Percentiles rank a stretch among this genome's conserved stretches.
Conservation (phyloP, 2,888 invertebrate genomes). For the Parnassius mnemosyne region DNA sequence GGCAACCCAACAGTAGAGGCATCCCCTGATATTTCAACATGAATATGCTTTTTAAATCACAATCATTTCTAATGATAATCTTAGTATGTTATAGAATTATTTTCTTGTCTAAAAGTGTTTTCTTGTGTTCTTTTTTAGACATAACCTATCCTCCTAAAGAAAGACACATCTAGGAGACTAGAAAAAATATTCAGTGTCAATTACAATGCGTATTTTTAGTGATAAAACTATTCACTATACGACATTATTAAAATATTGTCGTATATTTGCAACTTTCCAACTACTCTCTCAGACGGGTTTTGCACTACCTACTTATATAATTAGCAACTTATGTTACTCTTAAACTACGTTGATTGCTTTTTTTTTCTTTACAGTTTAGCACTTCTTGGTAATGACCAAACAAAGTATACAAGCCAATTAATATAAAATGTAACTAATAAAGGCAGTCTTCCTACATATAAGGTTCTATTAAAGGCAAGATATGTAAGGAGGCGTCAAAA, state of each 20-base stretch:
- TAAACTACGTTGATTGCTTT: slow-evolving; percentile 41
- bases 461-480: slow-evolving; percentile 25
- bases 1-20: slow-evolving; percentile 54
- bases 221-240: slow-evolving; percentile 19
- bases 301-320: not conserved
- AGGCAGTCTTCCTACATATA: slow-evolving; percentile 36
- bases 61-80: slow-evolving; percentile 61
- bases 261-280: slow-evolving; percentile 22
- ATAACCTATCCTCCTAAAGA: slow-evolving; percentile 19
- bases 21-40: slow-evolving; percentile 60
- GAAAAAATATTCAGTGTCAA: not conserved
- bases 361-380: slow-evolving; percentile 56
- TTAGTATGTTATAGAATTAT: slow-evolving; percentile 28
- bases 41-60: slow-evolving; percentile 60
- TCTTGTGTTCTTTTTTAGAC: slow-evolving; percentile 19
- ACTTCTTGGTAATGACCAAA: slow-evolving; percentile 41
- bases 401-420: slow-evolving; percentile 49
- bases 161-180: not conserved
- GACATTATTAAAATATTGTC: slow-evolving; percentile 21
- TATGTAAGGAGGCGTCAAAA: slow-evolving; percentile 22
- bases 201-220: slow-evolving; percentile 10
- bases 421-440: slow-evolving; percentile 39
- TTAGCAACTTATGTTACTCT: slow-evolving; percentile 19
- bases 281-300: slow-evolving; percentile 18
- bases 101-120: slow-evolving; percentile 27